These are phyloP conservation scores for Arothron firmamentum DNA, from an alignment of 2,113 vertebrate species.

Conservation along the genomic window DNA sequence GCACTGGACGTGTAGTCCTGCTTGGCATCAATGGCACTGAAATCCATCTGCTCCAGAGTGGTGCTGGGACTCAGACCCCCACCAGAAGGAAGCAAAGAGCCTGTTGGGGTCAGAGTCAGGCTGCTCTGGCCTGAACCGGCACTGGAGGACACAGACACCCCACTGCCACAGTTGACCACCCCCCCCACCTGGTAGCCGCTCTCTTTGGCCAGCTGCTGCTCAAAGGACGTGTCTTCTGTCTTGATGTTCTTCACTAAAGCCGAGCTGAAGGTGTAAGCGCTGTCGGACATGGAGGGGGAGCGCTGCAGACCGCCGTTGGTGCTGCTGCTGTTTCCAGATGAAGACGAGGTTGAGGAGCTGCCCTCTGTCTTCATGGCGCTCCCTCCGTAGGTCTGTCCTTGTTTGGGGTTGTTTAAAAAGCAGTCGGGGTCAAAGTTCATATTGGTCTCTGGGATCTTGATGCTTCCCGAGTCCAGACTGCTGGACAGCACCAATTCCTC, in stretches of 20 bases:
- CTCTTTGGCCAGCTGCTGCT: slow-evolving; percentile 95
- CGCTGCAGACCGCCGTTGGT: slow-evolving; percentile 80
- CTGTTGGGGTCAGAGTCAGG: slow-evolving; percentile 82
- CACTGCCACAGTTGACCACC: slow-evolving; percentile 70
- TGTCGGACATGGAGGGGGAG: slow-evolving; percentile 80
- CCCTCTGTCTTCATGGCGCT: slow-evolving; percentile 89
- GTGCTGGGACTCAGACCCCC: slow-evolving; percentile 97
- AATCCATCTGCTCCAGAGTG: slow-evolving; percentile 98
- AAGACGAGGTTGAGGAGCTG: slow-evolving; percentile 69
- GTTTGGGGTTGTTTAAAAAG: slow-evolving; percentile 99
- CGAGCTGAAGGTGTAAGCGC: slow-evolving; percentile 83
- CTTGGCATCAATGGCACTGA: slow-evolving; percentile 97
- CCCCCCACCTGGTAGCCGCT: slow-evolving; percentile 77
- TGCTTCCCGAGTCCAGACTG: slow-evolving; percentile 84
- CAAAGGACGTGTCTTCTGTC: slow-evolving; percentile 97
- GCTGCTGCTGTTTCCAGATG: slow-evolving; percentile 66
- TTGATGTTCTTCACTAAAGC: slow-evolving; percentile 94
- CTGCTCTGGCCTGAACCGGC: slow-evolving; percentile 75
- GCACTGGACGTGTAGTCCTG: slow-evolving; percentile 84
- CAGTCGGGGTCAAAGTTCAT: slow-evolving; percentile 99
- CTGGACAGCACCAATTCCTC: slow-evolving; percentile 96
- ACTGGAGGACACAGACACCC: slow-evolving; percentile 77
- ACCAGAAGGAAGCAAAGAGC: slow-evolving; percentile 89
- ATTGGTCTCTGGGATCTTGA: slow-evolving; percentile 93
- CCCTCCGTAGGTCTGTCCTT: slow-evolving; percentile 98